Evolutionary conservation across 2,888 invertebrate genomes (phyloP), one percentile per base, ranked within the genome.

Genomic region (Meghimatium bilineatum): DNA sequence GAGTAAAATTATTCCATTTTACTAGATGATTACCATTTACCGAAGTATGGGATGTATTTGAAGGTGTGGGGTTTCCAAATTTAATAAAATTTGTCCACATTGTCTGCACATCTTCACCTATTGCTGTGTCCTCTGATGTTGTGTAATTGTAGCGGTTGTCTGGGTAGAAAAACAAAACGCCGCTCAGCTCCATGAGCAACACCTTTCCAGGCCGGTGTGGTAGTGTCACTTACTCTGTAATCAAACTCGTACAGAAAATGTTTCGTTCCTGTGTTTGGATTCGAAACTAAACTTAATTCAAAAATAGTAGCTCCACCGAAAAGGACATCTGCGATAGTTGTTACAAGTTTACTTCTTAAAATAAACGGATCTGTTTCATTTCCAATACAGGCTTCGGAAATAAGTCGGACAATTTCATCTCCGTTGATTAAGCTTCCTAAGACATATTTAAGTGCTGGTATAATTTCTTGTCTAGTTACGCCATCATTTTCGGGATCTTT

Each of bases 401-500:
- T 56, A 0, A 63, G 1, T 29, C 29, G 3, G 0, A 3, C 14
- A 36, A 80, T 38, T 0, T 26, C 74, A 0, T 72, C 72, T 12
- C 2, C 29, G 20, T 80, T 63, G 5, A 63, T 38, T 23, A 14
- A 80, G 3, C 1, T 8, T 20, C 36, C 56, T 38, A 69, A 36
- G 1, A 1, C 0, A 12, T 0, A 5, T 12, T 12, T 44, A 12
- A 44, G 5, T 44, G 44, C 12, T 8, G 5, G 5, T 44, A 44
- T 44, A 44, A 44, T 8, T 44, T 44, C 6, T 12, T 44, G 44
- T 44, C 44, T 44, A 14, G 80, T 71, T n/a, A 80, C 17, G 17
- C 80, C 80, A 44, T 80, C 34, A 26, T 71, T 29, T n/a, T 80
- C 72, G 0, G 69, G 10, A 56, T 80, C 80, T 3, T 72, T 0